These are phyloP conservation scores for Drosophila fuyamai DNA, from an alignment of 1,140 invertebrate species.

Conservation along the genomic window DNA sequence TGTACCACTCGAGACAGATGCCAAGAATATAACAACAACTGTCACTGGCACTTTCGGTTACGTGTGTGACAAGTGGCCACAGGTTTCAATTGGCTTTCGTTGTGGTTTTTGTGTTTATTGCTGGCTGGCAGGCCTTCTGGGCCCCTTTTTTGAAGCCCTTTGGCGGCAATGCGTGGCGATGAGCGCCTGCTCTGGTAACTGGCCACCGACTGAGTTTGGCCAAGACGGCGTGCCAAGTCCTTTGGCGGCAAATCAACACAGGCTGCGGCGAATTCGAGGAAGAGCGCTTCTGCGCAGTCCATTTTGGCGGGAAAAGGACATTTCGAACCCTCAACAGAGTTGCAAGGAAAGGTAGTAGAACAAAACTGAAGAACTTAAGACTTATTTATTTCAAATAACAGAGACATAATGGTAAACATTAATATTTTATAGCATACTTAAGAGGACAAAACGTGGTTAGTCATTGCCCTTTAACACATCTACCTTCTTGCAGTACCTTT, in stretches of 20 bases:
- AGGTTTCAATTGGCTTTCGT: conserved; percentile 57
- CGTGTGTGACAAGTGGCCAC: conserved; percentile 71
- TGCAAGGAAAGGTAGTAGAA: conserved; percentile 42
- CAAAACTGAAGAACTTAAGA: neutral
- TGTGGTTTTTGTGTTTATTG: conserved; percentile 39
- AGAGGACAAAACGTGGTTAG: neutral
- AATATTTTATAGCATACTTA: neutral
- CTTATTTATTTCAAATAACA: neutral
- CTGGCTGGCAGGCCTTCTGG: conserved; percentile 8
- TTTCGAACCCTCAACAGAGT: conserved; percentile 49
- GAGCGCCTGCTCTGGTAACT: conserved; percentile 46
- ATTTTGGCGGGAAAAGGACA: conserved; percentile 43
- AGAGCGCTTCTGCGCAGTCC: conserved; percentile 62
- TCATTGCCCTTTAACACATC: neutral
- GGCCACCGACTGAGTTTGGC: conserved; percentile 63
- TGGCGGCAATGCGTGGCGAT: conserved; percentile 10
- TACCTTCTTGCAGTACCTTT: neutral
- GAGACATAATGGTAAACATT: rapidly evolving
- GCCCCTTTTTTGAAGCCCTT: neutral
- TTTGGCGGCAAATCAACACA: conserved; percentile 62
- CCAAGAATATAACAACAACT: conserved; percentile 50
- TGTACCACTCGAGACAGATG: conserved; percentile 49
- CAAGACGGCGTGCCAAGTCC: conserved; percentile 48
- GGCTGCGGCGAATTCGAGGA: conserved; percentile 49
- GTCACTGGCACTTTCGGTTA: conserved; percentile 64